Evolutionary conservation across 2,797 vertebrate genomes (phyloP), one percentile per base, ranked within the genome.

Genomic region (Eulemur rubriventer): DNA sequence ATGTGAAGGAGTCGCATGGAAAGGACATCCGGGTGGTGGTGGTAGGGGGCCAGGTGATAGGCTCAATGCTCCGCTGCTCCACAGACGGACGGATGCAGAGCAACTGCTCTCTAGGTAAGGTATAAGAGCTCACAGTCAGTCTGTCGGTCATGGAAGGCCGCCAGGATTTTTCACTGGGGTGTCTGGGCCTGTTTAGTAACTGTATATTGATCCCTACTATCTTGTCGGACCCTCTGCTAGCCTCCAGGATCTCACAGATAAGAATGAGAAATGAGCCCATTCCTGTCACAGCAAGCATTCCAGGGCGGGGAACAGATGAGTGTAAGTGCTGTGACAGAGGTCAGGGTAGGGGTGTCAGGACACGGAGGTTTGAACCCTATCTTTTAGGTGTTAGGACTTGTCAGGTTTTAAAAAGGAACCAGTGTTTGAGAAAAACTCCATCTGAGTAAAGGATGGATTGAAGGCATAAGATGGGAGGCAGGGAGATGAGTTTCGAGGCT

Each of bases 1-100:
- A 99, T 0, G 99, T 99, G 95, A 99, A 99, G 98, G 99, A 99
- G 98, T 99, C 99, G 2, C 99, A 99, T 0, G 99, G 99, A 30
- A 99, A 99, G 7, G 99, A 99, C 18, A 99, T 99, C 92, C 99
- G 99, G 0, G 99, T 99, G 98, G 99, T 99, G 55, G 98, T 99
- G 89, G 99, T 99, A 22, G 99, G 99, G 2, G 99, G 99, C 57
- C 99, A 99, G 9, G 99, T 99, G 96, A 99, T 99, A 1, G 99
- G 99, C 95, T 99, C 99, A 12, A 99, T 99, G 99, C 98, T 99
- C 14, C 99, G 99, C 97, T 99, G 99, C 97, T 99, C 99, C 96
- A 99, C 99, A 0, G 99, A 99, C 0, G 99, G 99, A n/a, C 99
- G 99, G 79, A 99, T 99, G 99, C 99, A 99, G 95, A 99, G 99